Evolutionary conservation across 1,140 invertebrate species (phyloP).

Genomic region (Diachasmimorpha longicaudata): DNA sequence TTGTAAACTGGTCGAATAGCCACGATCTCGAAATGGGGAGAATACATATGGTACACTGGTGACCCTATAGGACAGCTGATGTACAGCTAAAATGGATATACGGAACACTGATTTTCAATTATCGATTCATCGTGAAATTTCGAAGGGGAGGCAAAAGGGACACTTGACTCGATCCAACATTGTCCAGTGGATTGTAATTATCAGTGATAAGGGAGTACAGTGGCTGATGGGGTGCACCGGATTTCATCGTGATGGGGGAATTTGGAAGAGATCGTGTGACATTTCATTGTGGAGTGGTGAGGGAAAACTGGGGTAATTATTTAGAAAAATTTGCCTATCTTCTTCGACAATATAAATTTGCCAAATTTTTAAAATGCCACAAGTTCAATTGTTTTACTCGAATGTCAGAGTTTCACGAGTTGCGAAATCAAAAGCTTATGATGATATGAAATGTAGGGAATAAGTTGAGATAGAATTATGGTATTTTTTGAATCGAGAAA

Average conservation of each 20-base stretch:
- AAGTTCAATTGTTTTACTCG: too few species aligned
- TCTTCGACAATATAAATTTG: too few species aligned
- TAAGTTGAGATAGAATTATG: too few species aligned
- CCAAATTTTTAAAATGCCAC: too few species aligned
- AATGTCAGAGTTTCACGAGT: too few species aligned
- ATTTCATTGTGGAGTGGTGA: too few species aligned
- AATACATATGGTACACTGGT: background rate
- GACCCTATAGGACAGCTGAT: background rate
- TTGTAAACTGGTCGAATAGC: background rate
- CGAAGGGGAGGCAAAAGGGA: slow-evolving; percentile 27
- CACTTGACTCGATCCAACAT: background rate
- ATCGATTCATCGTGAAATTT: slow-evolving; percentile 45
- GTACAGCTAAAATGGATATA: slow-evolving; percentile 48
- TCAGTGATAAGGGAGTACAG: background rate
- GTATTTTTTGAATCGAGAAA: too few species aligned
- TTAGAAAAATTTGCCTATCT: too few species aligned
- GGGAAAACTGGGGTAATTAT: too few species aligned
- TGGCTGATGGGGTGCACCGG: background rate
- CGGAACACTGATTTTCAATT: slow-evolving; percentile 61
- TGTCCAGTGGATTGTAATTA: background rate
- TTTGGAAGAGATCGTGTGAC: background rate
- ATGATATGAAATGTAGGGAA: too few species aligned
- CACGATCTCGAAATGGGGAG: background rate
- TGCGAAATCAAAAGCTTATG: too few species aligned
- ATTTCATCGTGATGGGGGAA: background rate